Evolutionary conservation across 1,140 invertebrate genomes (phyloP).

Genomic region (Drosophila paulistorum): DNA sequence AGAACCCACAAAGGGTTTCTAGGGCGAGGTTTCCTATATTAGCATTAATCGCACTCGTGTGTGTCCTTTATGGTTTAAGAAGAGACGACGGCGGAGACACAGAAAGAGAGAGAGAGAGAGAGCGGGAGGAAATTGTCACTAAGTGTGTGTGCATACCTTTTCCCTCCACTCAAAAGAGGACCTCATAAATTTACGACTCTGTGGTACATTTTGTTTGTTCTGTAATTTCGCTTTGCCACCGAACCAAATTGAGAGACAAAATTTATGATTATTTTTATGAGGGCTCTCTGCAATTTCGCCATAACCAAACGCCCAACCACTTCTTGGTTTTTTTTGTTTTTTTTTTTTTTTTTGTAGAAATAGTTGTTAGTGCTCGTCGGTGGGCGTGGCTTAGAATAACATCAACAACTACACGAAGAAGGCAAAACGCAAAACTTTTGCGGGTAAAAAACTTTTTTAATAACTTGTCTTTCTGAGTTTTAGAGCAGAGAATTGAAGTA

Average conservation of each 20-base stretch:
- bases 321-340: not conserved
- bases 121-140: not conserved
- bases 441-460: not conserved
- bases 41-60: slow-evolving; percentile 13
- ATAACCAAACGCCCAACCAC: not conserved
- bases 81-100: not conserved
- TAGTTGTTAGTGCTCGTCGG: not conserved
- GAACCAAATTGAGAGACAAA: slow-evolving; percentile 12
- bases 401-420: too few species aligned
- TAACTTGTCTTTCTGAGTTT: slow-evolving; percentile 1
- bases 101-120: not conserved
- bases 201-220: slow-evolving; percentile 6
- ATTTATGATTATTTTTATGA: slow-evolving; percentile 11
- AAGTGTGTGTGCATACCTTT: slow-evolving; percentile 11
- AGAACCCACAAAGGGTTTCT: slow-evolving; percentile 3
- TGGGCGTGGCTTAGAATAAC: not conserved
- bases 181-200: slow-evolving; percentile 5
- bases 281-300: not conserved
- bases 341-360: slow-evolving; percentile 2
- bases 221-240: slow-evolving; percentile 2
- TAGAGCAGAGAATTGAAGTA: not conserved
- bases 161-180: not conserved
- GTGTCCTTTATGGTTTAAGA: slow-evolving; percentile 6
- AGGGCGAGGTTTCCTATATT: slow-evolving; percentile 9
- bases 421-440: not conserved